Evolutionary conservation across 2,797 vertebrate genomes (phyloP).

Genomic region (Delichon dasypus): DNA sequence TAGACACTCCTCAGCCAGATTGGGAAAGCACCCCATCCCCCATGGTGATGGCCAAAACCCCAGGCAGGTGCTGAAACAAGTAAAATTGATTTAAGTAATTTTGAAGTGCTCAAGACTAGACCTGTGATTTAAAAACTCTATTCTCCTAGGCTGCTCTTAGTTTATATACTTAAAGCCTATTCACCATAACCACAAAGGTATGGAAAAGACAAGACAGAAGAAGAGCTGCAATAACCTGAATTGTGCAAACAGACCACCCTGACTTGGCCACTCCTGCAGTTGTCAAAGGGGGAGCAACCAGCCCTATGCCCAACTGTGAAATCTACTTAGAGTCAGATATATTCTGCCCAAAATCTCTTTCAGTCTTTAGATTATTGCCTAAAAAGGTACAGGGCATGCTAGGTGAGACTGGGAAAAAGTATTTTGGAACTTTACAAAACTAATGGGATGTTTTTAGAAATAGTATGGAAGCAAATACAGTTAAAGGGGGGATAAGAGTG

Average conservation of each 20-base stretch:
- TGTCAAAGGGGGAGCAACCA: background rate
- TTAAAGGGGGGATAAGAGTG: background rate
- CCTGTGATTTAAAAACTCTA: background rate
- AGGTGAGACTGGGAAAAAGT: background rate
- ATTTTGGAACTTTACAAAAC: background rate
- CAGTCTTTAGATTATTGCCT: background rate
- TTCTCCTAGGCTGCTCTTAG: background rate
- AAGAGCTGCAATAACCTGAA: background rate
- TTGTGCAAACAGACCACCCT: background rate
- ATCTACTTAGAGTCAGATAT: background rate
- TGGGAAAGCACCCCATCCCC: rapidly evolving
- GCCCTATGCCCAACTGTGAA: background rate
- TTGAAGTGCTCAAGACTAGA: background rate
- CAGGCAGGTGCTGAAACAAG: background rate
- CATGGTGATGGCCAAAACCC: rapidly evolving
- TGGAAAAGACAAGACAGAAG: background rate
- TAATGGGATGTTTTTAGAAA: background rate
- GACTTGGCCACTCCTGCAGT: background rate
- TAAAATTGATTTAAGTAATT: background rate
- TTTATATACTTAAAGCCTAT: background rate
- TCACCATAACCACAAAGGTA: background rate
- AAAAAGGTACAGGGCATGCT: too few relatives aligned
- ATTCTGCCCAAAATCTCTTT: background rate
- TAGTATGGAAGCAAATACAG: background rate
- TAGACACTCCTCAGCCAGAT: rapidly evolving